Conservation (phyloP, 64 coral and sea anemone genomes). For the Stichodactyla helianthus region DNA sequence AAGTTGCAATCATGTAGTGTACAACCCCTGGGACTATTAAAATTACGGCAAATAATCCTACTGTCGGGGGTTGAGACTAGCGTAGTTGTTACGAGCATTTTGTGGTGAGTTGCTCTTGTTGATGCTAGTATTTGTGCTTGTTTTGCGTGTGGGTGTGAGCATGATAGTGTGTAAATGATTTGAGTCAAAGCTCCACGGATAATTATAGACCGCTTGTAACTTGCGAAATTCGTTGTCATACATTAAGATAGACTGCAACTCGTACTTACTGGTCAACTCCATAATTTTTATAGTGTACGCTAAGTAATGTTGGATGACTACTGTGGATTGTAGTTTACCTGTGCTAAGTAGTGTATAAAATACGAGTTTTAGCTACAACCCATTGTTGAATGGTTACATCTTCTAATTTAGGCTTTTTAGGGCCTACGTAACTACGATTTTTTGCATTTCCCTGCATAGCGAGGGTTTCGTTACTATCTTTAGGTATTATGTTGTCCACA, state of each 20-base stretch:
- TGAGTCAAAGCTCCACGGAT: constrained; percentile 30
- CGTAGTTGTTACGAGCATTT: too few relatives aligned
- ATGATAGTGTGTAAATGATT: constrained; percentile 5
- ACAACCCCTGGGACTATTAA: background rate
- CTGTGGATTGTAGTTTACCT: background rate
- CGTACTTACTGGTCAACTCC: constrained; percentile 13
- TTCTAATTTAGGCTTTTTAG: constrained; percentile 36
- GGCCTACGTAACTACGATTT: constrained; percentile 14
- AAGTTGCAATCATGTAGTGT: background rate
- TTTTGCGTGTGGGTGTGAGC: background rate
- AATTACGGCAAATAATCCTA: background rate
- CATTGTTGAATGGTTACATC: constrained; percentile 28
- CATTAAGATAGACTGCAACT: constrained; percentile 21
- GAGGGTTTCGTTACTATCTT: constrained; percentile 19
- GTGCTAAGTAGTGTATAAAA: constrained; percentile 25
- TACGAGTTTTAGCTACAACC: constrained; percentile 33
- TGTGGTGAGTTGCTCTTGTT: too few relatives aligned
- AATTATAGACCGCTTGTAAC: constrained; percentile 4
- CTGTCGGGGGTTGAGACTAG: background rate
- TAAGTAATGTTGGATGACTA: constrained; percentile 19
- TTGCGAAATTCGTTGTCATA: constrained; percentile 44
- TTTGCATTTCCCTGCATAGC: background rate
- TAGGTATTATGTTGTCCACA: constrained; percentile 37
- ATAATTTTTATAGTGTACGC: constrained; percentile 44
- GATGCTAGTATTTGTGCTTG: too few relatives aligned